These are phyloP conservation scores for Muscicapa adusta DNA, from an alignment of 2,113 vertebrate species.

Conservation along the genomic window DNA sequence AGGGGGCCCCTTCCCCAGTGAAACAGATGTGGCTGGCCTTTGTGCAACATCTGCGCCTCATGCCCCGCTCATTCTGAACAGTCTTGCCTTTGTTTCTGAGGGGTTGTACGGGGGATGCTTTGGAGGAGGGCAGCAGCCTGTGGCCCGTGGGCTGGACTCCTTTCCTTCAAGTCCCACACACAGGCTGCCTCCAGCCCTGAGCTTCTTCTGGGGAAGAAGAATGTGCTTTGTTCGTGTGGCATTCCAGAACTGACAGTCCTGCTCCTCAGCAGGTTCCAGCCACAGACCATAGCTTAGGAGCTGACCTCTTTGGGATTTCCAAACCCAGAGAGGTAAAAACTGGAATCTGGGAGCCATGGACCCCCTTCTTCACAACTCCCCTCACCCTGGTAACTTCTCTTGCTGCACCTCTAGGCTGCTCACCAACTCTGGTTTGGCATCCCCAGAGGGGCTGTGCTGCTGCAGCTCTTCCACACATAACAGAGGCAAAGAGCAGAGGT, in stretches of 20 bases:
- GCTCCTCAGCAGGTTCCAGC: not conserved
- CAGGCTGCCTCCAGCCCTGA: not conserved
- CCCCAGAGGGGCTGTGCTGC: fast-evolving
- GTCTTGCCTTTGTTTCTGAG: not conserved
- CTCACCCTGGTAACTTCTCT: not conserved
- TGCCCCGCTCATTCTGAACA: not conserved
- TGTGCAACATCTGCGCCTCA: conserved; percentile 28
- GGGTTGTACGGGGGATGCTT: not conserved
- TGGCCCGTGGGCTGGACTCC: not conserved
- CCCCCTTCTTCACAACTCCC: not conserved
- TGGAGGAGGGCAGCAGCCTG: not conserved
- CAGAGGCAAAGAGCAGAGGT: not conserved
- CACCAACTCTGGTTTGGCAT: not conserved
- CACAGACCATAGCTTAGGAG: not conserved
- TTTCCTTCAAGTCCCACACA: not conserved
- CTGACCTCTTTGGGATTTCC: not conserved
- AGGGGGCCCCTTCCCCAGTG: not conserved
- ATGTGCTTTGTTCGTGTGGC: fast-evolving
- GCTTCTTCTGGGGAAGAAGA: not conserved
- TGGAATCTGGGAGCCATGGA: not conserved
- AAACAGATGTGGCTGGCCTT: conserved; percentile 30
- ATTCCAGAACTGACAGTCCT: not conserved
- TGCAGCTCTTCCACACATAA: fast-evolving
- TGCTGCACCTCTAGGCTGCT: not conserved
- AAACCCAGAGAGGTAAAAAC: not conserved